Percentiles rank a stretch among this genome's conserved stretches.
phyloP scores from a whole-genome alignment of 1,140 invertebrate species.

The Drosophila parabipectinata region DNA sequence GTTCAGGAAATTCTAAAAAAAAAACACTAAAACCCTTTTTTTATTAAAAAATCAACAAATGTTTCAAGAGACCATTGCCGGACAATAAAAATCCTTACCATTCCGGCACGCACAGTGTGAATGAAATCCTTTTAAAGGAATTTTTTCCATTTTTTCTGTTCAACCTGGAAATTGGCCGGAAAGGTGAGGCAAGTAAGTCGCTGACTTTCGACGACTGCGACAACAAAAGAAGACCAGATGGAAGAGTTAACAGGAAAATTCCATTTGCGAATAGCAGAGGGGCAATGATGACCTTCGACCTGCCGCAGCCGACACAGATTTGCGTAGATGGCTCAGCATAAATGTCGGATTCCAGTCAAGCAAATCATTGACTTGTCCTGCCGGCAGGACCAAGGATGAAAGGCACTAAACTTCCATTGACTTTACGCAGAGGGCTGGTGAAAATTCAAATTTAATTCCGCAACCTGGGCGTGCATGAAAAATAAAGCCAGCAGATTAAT shows the following conservation, averaged over 20 bases:
- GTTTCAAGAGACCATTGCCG: constrained; percentile 28
- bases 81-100: constrained; percentile 63
- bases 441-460: constrained; percentile 68
- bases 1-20: constrained; percentile 23
- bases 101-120: constrained; percentile 48
- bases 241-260: constrained; percentile 57
- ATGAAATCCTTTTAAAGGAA: constrained; percentile 19
- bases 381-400: constrained; percentile 19
- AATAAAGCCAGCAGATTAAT: constrained; percentile 27
- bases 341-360: constrained; percentile 35
- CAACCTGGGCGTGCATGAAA: constrained; percentile 47
- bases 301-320: constrained; percentile 34
- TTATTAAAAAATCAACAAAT: constrained; percentile 56
- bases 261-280: constrained; percentile 54
- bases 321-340: constrained; percentile 67
- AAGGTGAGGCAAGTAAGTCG: constrained; percentile 45
- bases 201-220: constrained; percentile 26
- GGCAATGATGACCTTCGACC: constrained; percentile 9
- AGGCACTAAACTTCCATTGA: constrained; percentile 14
- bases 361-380: constrained; percentile 53
- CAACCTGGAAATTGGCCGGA: constrained; percentile 27
- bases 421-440: background rate
- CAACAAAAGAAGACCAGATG: constrained; percentile 38
- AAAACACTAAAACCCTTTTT: constrained; percentile 47
- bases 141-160: constrained; percentile 31